These are phyloP conservation scores for Rugalucina vietnamica DNA, from an alignment of 2,888 invertebrate species.

Conservation along the genomic window DNA sequence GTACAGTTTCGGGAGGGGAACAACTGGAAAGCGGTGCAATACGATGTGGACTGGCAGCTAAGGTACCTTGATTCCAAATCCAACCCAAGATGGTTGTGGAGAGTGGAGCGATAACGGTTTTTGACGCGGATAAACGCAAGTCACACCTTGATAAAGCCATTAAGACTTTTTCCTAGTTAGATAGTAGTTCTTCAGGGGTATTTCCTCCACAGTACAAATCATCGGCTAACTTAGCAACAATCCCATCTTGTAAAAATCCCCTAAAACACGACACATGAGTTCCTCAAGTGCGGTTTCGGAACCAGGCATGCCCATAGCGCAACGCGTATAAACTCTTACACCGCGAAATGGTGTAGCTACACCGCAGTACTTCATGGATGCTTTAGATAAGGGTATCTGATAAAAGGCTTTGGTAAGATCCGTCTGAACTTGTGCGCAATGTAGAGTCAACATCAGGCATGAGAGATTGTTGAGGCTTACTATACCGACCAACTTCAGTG, in stretches of 20 bases:
- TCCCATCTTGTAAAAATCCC: conserved; percentile 54
- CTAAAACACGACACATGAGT: conserved; percentile 61
- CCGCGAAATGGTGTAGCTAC: conserved; percentile 66
- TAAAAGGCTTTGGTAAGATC: conserved; percentile 64
- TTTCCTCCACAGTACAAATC: conserved; percentile 56
- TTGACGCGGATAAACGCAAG: conserved; percentile 44
- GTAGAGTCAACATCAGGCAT: conserved; percentile 53
- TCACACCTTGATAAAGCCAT: conserved; percentile 23
- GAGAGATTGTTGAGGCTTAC: conserved; percentile 54
- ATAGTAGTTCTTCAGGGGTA: background rate
- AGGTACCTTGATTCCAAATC: conserved; percentile 57
- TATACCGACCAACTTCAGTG: conserved; percentile 35
- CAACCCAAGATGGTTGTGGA: conserved; percentile 55
- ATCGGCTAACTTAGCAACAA: conserved; percentile 61
- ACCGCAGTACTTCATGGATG: conserved; percentile 67
- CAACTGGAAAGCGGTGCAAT: conserved; percentile 46
- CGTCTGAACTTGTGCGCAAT: conserved; percentile 38
- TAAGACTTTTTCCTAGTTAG: conserved; percentile 3
- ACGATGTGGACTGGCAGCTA: conserved; percentile 57
- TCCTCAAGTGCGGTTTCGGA: conserved; percentile 63
- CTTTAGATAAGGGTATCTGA: conserved; percentile 60
- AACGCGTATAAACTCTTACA: conserved; percentile 61
- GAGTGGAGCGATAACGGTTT: conserved; percentile 52
- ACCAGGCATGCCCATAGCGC: conserved; percentile 68
- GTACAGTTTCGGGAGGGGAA: conserved; percentile 47